A percentile compares a stretch with the other conserved stretches of the same genome.
Conservation (phyloP, 1,140 invertebrate genomes). For the Limonius californicus region DNA sequence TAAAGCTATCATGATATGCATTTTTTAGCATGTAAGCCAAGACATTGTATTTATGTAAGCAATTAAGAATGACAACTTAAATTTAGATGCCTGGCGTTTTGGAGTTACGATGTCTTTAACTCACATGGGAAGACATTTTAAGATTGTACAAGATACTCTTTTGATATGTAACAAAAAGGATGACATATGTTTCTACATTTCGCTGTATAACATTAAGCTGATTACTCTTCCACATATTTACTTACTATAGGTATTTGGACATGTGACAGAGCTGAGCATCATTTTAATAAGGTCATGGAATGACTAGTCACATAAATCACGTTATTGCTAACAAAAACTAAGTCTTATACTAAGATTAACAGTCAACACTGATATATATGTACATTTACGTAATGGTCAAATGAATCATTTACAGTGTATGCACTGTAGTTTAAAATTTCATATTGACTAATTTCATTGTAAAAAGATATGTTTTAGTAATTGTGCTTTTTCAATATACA, state of each 20-base stretch:
- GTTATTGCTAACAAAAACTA: conserved; percentile 4
- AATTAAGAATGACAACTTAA: conserved; percentile 15
- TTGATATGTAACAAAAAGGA: neutral
- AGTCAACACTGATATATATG: conserved; percentile 45
- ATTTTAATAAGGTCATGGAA: conserved; percentile 13
- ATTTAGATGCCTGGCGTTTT: conserved; percentile 23
- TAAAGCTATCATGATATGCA: conserved; percentile 37
- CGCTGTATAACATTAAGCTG: neutral
- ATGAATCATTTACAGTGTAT: neutral
- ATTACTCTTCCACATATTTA: neutral
- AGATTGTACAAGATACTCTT: conserved; percentile 33
- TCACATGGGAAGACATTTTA: conserved; percentile 38
- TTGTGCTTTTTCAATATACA: conserved; percentile 29
- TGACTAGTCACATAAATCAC: conserved; percentile 14
- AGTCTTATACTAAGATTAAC: conserved; percentile 34
- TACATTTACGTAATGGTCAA: conserved; percentile 24
- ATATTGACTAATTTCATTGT: conserved; percentile 27
- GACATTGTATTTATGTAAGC: conserved; percentile 24
- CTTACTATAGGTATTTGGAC: conserved; percentile 13
- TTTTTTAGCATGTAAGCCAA: conserved; percentile 30
- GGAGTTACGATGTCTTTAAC: conserved; percentile 30
- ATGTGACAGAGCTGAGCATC: conserved; percentile 25
- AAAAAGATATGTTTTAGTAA: conserved; percentile 36
- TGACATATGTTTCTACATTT: conserved; percentile 1
- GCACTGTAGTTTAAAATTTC: conserved; percentile 4